Evolutionary conservation across 2,888 invertebrate genomes (phyloP), one percentile per base, ranked within the genome.

Genomic region (Lacanobia oleracea): DNA sequence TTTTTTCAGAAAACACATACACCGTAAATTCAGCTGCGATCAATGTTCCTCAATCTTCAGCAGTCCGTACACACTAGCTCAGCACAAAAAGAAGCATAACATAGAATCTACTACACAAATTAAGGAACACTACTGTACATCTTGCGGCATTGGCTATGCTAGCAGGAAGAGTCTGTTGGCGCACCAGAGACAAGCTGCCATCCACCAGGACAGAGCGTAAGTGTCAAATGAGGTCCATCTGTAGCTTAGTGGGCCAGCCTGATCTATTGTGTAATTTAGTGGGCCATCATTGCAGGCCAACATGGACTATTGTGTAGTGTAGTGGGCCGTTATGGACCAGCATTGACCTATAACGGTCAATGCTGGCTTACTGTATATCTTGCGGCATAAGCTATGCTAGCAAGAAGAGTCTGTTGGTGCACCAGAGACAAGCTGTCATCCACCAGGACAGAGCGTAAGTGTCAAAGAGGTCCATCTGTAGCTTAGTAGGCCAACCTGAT

Each of bases 1-100:
- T 27, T 6, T 9, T 88, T 88, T 2, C 90, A 95, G 95, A 3
- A 94, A 91, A 33, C 95, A 95, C 72, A 89, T 94, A 18, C 93
- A 92, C 53, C 86, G 89, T 0, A 93, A 92, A 27, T 95, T 95
- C 83, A 50, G 77, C 0, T 95, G 95, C 68, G 88, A 89, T 3
- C 73, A 84, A 0, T 95, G 95, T 33, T 3, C 86, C 0, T 80
- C 92, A 0, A 82, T 85, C 0, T 94, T 93, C 82, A 91, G 91
- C 71, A 94, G 92, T 21, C 95, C 95, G 0, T 94, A 95, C 88
- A 91, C 92, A 0, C 81, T 94, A 1, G 88, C 82, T 0, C 89
- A 90, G 8, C 95, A 95, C 65, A 89, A 89, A 61, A 91, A 89
- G 67, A 88, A 79, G 9, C 95, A 94, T 27, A 27, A 27, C 75